These are phyloP conservation scores for Delichon dasypus DNA, from an alignment of 2,797 vertebrate genomes.

Conservation along the genomic window DNA sequence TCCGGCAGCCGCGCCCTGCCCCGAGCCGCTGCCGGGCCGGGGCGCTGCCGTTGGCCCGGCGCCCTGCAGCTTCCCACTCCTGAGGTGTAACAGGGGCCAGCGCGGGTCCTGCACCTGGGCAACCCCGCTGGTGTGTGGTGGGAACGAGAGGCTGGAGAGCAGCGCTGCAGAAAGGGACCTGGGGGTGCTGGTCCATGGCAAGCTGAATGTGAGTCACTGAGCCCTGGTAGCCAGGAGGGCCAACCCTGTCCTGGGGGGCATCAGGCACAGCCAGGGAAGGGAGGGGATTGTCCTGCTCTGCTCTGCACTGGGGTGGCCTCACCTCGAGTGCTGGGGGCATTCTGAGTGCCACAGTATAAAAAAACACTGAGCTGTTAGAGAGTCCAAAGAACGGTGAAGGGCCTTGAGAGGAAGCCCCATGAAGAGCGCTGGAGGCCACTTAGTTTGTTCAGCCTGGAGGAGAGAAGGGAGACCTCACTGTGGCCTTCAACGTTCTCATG, in stretches of 20 bases:
- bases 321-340: not conserved
- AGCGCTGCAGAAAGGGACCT: not conserved
- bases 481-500: not conserved
- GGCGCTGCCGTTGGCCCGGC: accelerated
- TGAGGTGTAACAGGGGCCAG: not conserved
- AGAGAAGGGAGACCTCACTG: not conserved
- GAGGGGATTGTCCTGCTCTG: not conserved
- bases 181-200: too few species aligned
- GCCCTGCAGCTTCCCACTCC: accelerated
- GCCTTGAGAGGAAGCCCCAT: not conserved
- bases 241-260: not conserved
- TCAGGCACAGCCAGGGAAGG: not conserved
- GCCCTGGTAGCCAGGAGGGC: not conserved
- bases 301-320: not conserved
- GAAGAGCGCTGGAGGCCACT: accelerated
- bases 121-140: accelerated
- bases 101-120: not conserved
- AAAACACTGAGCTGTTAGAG: not conserved
- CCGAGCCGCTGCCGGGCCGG: accelerated
- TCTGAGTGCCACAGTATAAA: not conserved
- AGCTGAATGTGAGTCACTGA: not conserved
- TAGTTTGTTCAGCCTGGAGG: not conserved
- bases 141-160: not conserved
- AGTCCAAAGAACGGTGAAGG: not conserved
- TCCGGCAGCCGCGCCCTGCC: accelerated